These are phyloP conservation scores for Antheraea yamamai DNA, from an alignment of 2,888 invertebrate genomes.

Conservation along the genomic window DNA sequence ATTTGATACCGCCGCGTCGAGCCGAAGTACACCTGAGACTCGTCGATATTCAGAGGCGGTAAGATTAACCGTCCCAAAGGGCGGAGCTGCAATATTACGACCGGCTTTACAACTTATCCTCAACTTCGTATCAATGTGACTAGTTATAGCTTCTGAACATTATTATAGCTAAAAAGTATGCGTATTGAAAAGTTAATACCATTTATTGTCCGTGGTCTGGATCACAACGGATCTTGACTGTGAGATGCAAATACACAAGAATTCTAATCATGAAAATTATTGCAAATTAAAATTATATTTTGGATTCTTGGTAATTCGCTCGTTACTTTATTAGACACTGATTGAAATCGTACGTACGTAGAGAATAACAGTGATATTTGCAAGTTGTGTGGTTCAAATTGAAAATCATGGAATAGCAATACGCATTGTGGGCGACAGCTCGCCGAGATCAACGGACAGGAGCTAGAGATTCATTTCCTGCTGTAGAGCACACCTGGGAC, in stretches of 20 bases:
- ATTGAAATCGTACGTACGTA: no score
- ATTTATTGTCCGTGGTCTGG: neutral
- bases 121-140: neutral
- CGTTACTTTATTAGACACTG: no score
- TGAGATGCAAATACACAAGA: no score
- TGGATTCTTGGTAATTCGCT: no score
- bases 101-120: neutral
- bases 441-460: neutral
- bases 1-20: neutral
- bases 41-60: neutral
- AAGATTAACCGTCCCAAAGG: neutral
- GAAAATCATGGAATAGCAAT: neutral
- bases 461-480: constrained; percentile 3
- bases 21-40: constrained; percentile 2
- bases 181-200: neutral
- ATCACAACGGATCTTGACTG: neutral
- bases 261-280: no score
- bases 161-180: neutral
- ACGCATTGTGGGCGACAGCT: neutral
- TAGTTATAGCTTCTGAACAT: neutral
- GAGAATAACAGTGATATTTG: no score
- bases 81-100: neutral
- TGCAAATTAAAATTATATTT: no score
- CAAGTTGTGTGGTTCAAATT: no score
- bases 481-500: neutral